Conservation (phyloP, 2,797 vertebrate genomes). For the Miichthys miiuy region DNA sequence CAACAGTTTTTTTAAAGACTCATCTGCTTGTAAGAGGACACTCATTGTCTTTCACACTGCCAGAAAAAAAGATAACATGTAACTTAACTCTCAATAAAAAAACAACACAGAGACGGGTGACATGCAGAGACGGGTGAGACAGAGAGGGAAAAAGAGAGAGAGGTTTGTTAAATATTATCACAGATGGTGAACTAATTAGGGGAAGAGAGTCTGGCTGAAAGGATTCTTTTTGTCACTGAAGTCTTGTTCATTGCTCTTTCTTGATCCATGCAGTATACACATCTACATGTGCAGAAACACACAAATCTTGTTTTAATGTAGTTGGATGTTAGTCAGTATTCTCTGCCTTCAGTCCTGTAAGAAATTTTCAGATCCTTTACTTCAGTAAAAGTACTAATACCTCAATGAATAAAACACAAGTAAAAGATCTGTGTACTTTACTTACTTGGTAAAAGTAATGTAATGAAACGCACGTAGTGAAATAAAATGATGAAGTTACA, state of each 20-base stretch:
- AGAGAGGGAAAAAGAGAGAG: background rate
- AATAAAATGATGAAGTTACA: no score
- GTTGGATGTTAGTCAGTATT: background rate
- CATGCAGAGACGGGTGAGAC: background rate
- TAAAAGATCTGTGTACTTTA: background rate
- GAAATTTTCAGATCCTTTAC: background rate
- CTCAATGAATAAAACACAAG: background rate
- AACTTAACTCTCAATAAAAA: conserved; percentile 25
- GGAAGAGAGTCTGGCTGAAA: conserved; percentile 10
- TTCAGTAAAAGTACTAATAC: no score
- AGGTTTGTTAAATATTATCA: conserved; percentile 44
- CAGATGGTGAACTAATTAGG: conserved; percentile 22
- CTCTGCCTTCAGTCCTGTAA: background rate
- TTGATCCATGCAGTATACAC: background rate
- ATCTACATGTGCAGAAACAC: background rate
- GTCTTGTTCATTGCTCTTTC: background rate
- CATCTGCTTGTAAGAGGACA: background rate
- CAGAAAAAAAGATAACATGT: conserved; percentile 24
- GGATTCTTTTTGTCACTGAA: background rate
- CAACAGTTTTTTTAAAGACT: background rate
- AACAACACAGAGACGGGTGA: background rate
- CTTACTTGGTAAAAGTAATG: background rate
- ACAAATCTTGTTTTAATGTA: background rate
- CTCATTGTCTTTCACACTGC: conserved; percentile 36
- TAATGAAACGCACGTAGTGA: no score